These are phyloP conservation scores for Noctuana brunneofusca DNA, from an alignment of 2,888 invertebrate genomes.

Conservation along the genomic window DNA sequence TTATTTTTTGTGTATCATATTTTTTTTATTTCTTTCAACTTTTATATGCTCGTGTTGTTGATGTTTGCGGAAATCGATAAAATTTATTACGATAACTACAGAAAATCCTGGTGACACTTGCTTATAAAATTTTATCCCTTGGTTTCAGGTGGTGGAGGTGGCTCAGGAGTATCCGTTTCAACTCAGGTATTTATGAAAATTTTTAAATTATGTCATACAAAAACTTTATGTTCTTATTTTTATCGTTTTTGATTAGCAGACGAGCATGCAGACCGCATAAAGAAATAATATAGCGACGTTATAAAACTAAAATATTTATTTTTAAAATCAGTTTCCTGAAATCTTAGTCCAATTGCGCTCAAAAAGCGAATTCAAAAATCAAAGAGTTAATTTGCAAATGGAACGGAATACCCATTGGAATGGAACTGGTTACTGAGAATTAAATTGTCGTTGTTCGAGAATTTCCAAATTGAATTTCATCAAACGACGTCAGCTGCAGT, in stretches of 20 bases:
- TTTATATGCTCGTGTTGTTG: too few relatives aligned
- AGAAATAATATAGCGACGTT: too few relatives aligned
- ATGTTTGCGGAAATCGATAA: neutral
- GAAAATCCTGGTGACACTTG: neutral
- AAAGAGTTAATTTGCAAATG: conserved; percentile 2
- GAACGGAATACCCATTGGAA: conserved; percentile 2
- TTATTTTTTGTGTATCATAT: too few relatives aligned
- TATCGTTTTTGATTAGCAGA: too few relatives aligned
- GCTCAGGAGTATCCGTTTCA: conserved; percentile 73
- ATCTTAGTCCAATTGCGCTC: neutral
- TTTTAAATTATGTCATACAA: too few relatives aligned
- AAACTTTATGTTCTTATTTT: too few relatives aligned
- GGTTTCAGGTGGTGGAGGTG: conserved; percentile 62
- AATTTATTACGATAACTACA: neutral
- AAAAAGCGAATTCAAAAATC: neutral
- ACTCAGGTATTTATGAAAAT: conserved; percentile 62
- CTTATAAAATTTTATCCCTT: conserved; percentile 37
- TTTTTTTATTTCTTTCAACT: too few relatives aligned
- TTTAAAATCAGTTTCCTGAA: too few relatives aligned
- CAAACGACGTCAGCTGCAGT: conserved; percentile 11
- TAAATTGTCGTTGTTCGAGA: conserved; percentile 9
- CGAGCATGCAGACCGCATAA: too few relatives aligned
- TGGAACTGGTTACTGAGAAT: conserved; percentile 1
- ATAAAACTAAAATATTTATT: too few relatives aligned
- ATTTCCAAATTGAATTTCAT: conserved; percentile 19